Percentiles rank a stretch among this genome's conserved stretches.
phyloP scores from a whole-genome alignment of 2,113 vertebrate genomes.

The Coregonus clupeaformis region DNA sequence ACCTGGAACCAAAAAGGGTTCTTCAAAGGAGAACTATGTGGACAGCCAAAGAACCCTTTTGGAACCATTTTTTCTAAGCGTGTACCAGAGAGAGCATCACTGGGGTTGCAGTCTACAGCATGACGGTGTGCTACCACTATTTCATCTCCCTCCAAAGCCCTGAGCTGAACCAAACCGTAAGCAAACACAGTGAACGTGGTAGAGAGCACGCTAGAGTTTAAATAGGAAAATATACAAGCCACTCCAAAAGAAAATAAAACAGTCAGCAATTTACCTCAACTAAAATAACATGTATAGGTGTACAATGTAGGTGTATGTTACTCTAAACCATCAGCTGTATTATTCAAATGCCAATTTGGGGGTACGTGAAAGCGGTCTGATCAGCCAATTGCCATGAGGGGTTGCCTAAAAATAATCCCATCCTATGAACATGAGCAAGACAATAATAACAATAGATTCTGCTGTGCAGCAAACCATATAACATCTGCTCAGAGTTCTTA shows the following conservation, averaged over 20 bases:
- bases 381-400: conserved; percentile 43
- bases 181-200: conserved; percentile 1
- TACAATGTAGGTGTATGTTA: not conserved
- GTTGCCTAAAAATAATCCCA: conserved; percentile 10
- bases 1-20: too few relatives aligned
- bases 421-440: conserved; percentile 2
- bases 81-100: conserved; percentile 6
- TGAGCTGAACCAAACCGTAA: conserved; percentile 15
- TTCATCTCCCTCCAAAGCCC: not conserved
- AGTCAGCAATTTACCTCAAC: conserved; percentile 33
- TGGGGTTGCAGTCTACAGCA: too few relatives aligned
- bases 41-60: too few relatives aligned
- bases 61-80: not conserved
- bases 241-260: conserved; percentile 45
- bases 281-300: conserved; percentile 36
- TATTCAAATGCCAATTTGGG: conserved; percentile 46
- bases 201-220: not conserved
- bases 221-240: conserved; percentile 17
- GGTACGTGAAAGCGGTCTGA: conserved; percentile 24
- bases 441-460: conserved; percentile 11
- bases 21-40: too few relatives aligned
- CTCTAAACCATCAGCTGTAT: conserved; percentile 11
- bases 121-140: too few relatives aligned
- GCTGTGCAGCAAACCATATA: conserved; percentile 29
- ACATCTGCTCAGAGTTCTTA: conserved; percentile 22